Evolutionary conservation across 92 coral and sea anemone species (phyloP).

Genomic region (Diadumene lineata): DNA sequence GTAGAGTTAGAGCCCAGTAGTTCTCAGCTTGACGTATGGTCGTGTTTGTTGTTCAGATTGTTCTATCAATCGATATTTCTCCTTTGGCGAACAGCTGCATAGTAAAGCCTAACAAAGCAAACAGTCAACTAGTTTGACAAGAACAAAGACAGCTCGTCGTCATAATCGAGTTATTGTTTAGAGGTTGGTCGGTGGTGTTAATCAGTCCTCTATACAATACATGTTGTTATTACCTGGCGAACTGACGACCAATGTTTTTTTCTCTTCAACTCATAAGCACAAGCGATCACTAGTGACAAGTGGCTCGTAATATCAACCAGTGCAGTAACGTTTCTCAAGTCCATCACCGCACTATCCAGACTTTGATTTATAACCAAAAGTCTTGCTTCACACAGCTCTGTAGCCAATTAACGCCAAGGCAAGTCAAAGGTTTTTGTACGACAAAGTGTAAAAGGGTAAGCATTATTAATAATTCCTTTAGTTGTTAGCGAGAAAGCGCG

Average conservation of each 20-base stretch:
- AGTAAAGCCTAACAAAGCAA: constrained; percentile 64
- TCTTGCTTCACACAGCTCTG: not conserved
- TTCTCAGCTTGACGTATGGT: constrained; percentile 18
- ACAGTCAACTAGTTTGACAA: constrained; percentile 62
- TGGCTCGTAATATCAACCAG: not conserved
- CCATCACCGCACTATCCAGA: not conserved
- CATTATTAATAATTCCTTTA: constrained; percentile 16
- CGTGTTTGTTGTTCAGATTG: constrained; percentile 23
- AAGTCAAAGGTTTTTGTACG: constrained; percentile 2
- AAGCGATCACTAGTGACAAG: constrained; percentile 26
- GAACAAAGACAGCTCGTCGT: constrained; percentile 67
- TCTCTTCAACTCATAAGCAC: constrained; percentile 69
- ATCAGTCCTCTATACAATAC: constrained; percentile 76
- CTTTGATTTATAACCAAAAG: not conserved
- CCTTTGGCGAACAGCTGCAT: constrained; percentile 44
- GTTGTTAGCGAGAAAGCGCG: constrained; percentile 56
- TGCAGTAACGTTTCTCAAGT: not conserved
- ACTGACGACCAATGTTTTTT: constrained; percentile 66
- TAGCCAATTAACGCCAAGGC: constrained; percentile 14
- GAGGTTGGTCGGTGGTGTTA: constrained; percentile 69
- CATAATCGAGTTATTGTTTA: constrained; percentile 84
- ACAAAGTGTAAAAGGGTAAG: constrained; percentile 10
- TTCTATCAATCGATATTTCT: constrained; percentile 11
- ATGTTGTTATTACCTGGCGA: constrained; percentile 77
- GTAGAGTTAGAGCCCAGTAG: constrained; percentile 1